phyloP scores from a whole-genome alignment of 2,888 invertebrate genomes.

The Helobdella robusta region DNA sequence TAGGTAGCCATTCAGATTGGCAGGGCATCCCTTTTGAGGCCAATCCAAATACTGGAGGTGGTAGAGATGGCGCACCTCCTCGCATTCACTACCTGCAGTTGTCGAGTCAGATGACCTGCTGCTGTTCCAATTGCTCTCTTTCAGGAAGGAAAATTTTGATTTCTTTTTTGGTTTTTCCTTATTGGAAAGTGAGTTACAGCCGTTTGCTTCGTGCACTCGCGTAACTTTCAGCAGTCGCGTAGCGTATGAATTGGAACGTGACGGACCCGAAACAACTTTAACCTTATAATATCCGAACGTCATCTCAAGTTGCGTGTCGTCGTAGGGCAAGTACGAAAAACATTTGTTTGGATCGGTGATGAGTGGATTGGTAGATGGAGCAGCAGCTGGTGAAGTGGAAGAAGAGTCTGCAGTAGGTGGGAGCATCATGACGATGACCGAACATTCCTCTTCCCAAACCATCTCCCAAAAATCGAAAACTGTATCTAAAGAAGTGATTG shows the following conservation, averaged over 20 bases:
- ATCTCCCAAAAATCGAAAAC: slow-evolving; percentile 73
- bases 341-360: slow-evolving; percentile 47
- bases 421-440: slow-evolving; percentile 69
- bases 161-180: background rate
- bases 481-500: slow-evolving; percentile 50
- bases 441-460: slow-evolving; percentile 77
- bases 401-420: too few species aligned
- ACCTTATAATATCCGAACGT: slow-evolving; percentile 33
- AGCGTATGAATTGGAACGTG: slow-evolving; percentile 31
- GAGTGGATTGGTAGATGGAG: slow-evolving; percentile 35
- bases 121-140: slow-evolving; percentile 37
- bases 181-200: background rate
- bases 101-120: slow-evolving; percentile 9
- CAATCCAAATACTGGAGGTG: slow-evolving; percentile 72
- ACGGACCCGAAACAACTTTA: slow-evolving; percentile 1
- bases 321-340: slow-evolving; percentile 51
- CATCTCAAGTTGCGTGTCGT: slow-evolving; percentile 45
- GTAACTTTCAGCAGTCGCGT: slow-evolving; percentile 3
- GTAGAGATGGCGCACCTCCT: slow-evolving; percentile 56
- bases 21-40: slow-evolving; percentile 62
- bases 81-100: background rate
- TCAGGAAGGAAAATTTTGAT: background rate
- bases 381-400: slow-evolving; percentile 39
- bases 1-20: slow-evolving; percentile 48
- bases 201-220: too few species aligned